Conservation (phyloP, 2,888 invertebrate species). For the Chorisops tibialis region DNA sequence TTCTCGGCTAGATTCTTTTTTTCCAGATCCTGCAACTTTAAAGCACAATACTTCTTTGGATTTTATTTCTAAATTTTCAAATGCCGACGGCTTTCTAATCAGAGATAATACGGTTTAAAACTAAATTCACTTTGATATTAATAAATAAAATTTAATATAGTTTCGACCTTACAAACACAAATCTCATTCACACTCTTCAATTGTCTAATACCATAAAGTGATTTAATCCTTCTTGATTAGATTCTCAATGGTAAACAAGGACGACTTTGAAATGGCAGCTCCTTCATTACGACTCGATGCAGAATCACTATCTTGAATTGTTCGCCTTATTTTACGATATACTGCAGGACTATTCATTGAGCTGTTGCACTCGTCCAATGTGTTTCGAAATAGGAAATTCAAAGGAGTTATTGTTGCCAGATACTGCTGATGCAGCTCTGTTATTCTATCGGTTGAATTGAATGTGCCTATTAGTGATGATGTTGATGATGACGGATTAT, state of each 20-base stretch:
- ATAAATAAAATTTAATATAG: too few species aligned
- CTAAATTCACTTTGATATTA: too few species aligned
- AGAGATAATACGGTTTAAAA: too few species aligned
- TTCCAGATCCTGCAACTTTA: too few species aligned
- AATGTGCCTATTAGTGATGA: not conserved
- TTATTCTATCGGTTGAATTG: slow-evolving; percentile 49
- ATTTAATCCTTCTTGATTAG: slow-evolving; percentile 47
- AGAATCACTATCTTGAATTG: not conserved
- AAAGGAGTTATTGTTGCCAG: slow-evolving; percentile 48
- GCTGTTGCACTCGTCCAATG: slow-evolving; percentile 14
- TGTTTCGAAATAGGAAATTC: slow-evolving; percentile 43
- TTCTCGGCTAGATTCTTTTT: too few species aligned
- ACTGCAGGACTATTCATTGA: not conserved
- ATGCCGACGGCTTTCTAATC: too few species aligned
- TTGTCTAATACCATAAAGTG: not conserved
- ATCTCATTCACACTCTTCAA: not conserved
- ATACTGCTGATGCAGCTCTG: slow-evolving; percentile 50
- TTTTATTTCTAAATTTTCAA: too few species aligned
- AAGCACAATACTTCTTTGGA: too few species aligned
- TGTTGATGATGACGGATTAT: not conserved
- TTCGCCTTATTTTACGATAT: slow-evolving; percentile 10
- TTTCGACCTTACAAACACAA: too few species aligned
- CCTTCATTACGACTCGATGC: slow-evolving; percentile 32
- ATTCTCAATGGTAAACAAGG: slow-evolving; percentile 49
- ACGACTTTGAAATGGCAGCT: slow-evolving; percentile 26